Base-by-base conservation (phyloP, 2,888 invertebrate genomes). In the Leptodirus hochenwartii region DNA sequence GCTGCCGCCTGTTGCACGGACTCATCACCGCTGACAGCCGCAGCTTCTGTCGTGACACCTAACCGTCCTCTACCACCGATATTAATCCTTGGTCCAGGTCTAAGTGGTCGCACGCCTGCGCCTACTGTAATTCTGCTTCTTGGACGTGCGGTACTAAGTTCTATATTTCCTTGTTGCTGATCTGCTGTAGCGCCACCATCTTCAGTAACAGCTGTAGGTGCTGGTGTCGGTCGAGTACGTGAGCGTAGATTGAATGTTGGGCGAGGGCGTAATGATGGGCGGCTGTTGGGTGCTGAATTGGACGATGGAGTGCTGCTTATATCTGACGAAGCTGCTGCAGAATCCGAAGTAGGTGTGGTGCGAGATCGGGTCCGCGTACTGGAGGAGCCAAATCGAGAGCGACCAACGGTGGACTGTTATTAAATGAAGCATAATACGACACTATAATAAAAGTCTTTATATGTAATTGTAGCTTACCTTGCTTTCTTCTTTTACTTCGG, bases 11-110 rank as follows among this genome's bases (percentile, higher is more conserved):
- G 26, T 32, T 37, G 36, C 6, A 31, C 29, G 9, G 31, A 14
- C 20, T 8, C n/a, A 8, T 55, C 52, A 38, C 58, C 61, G 33
- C 33, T 28, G 14, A 16, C n/a, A n/a, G n/a, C n/a, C 9, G 37
- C 27, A 5, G 33, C 26, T 5, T 35, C 29, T 1, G 59, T 55
- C 1, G 52, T 48, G 1, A 47, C 51, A 27, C 46, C 42, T 17
- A 57, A 49, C 8, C 63, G 62, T 2, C 64, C 60, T 43, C 67
- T 59, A 31, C 59, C 51, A 24, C 49, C 64, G 14, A 42, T 41
- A 37, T 70, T 73, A 26, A 77, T 55, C 43, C 71, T 63, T 2
- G 70, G 66, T 2, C 73, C 74, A 1, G 75, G 75, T 32, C 75
- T 59, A 29, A 73, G 55, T 0, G 74, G 64, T 29, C 72, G 61